Conservation (phyloP, 2,113 vertebrate genomes). For the Gracilinanus agilis region DNA sequence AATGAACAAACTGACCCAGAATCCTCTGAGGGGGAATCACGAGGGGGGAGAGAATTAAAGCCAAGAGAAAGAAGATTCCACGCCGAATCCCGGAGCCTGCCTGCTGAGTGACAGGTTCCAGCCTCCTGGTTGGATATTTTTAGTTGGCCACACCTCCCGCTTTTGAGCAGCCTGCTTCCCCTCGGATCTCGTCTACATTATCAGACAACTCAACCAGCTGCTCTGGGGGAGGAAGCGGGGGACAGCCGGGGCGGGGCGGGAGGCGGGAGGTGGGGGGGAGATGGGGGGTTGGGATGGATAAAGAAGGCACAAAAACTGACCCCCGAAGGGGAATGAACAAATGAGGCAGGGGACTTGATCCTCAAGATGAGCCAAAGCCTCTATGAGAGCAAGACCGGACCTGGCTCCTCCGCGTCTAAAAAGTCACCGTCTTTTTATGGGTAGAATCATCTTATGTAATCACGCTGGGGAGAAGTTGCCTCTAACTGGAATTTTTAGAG, state of each 20-base stretch:
- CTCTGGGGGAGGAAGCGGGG: not conserved
- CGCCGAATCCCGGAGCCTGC: not conserved
- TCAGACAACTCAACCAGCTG: not conserved
- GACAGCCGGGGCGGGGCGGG: not conserved
- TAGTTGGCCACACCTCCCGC: not conserved
- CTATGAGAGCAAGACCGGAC: not conserved
- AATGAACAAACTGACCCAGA: not conserved
- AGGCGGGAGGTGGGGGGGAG: too few species aligned
- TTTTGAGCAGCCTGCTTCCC: not conserved
- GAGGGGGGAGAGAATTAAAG: not conserved
- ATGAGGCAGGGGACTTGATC: not conserved
- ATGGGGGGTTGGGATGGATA: not conserved
- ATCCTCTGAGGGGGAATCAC: not conserved
- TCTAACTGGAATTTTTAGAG: not conserved
- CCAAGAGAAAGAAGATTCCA: not conserved
- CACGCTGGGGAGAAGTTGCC: not conserved
- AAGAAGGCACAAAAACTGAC: not conserved
- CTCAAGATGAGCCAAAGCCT: not conserved
- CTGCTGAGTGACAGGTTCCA: constrained; percentile 2
- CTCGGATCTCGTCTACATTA: not conserved
- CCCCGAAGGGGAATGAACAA: not conserved
- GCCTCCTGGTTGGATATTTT: constrained; percentile 1
- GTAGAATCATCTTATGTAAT: not conserved
- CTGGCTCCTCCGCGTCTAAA: not conserved
- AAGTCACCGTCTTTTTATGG: not conserved